Percentiles rank a stretch among this genome's conserved stretches.
Evolutionary conservation across 1,140 invertebrate species (phyloP).

Genomic region (Pantala flavescens): DNA sequence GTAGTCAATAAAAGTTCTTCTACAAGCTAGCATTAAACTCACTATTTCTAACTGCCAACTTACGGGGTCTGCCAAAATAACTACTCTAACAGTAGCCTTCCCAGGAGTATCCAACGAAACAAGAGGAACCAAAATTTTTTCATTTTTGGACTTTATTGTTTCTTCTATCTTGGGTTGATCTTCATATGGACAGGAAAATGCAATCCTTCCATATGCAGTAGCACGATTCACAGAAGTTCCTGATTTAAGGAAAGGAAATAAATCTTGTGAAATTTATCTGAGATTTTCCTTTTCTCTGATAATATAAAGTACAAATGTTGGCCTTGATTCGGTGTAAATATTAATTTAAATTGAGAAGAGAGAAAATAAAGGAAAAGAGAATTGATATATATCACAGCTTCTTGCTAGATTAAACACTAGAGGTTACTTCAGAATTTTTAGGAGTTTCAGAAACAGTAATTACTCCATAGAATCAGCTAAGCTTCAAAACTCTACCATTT

Average conservation of each 20-base stretch:
- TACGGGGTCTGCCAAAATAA: constrained; percentile 89
- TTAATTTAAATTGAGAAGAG: too few species aligned
- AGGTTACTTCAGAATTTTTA: too few species aligned
- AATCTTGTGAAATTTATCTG: background rate
- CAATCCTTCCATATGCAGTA: constrained; percentile 90
- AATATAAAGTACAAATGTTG: too few species aligned
- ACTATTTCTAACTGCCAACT: constrained; percentile 23
- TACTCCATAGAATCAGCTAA: too few species aligned
- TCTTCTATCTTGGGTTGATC: constrained; percentile 64
- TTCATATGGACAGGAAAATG: constrained; percentile 73
- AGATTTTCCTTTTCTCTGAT: too few species aligned
- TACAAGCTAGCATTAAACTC: background rate
- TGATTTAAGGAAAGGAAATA: constrained; percentile 25
- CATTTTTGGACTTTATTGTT: constrained; percentile 56
- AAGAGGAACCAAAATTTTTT: constrained; percentile 76
- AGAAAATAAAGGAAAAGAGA: too few species aligned
- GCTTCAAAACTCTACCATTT: too few species aligned
- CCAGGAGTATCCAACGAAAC: constrained; percentile 89
- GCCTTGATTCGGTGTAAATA: too few species aligned
- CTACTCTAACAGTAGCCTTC: constrained; percentile 89
- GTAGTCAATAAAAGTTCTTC: background rate
- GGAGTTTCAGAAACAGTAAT: too few species aligned
- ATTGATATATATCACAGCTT: too few species aligned
- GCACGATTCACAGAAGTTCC: constrained; percentile 62
- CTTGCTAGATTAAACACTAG: too few species aligned